phyloP scores from a whole-genome alignment of 2,888 invertebrate genomes.

The Crepidodera aurea region DNA sequence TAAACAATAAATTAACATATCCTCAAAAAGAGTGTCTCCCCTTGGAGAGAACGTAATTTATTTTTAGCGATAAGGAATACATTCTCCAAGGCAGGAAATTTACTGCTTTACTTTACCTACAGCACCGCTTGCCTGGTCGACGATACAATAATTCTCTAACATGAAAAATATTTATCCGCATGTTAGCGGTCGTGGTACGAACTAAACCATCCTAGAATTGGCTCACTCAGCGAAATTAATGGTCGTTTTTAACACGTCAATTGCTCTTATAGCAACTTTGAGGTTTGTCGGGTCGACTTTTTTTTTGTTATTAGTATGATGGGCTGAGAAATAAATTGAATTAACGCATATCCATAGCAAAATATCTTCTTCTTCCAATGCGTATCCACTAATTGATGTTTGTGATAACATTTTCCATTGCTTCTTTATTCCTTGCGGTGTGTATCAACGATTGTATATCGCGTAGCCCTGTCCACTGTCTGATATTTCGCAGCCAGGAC shows the following conservation, averaged over 20 bases:
- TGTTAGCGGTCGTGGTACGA: conserved; percentile 12
- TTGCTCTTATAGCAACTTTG: too few relatives aligned
- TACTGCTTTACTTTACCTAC: conserved; percentile 42
- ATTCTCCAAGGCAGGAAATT: conserved; percentile 45
- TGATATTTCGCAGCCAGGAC: too few relatives aligned
- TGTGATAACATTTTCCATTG: too few relatives aligned
- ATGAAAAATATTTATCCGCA: conserved; percentile 52
- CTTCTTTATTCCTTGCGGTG: too few relatives aligned
- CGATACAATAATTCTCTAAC: conserved; percentile 46
- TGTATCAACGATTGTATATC: too few relatives aligned
- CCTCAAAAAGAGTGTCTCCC: conserved; percentile 49
- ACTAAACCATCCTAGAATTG: conserved; percentile 9
- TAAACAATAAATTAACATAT: conserved; percentile 28
- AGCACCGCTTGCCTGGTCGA: background rate
- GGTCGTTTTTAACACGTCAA: conserved; percentile 1
- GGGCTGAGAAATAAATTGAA: too few relatives aligned
- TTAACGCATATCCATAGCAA: too few relatives aligned
- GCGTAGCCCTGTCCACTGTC: too few relatives aligned
- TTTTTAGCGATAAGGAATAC: conserved; percentile 54
- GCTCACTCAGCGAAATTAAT: conserved; percentile 22
- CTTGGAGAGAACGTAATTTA: conserved; percentile 48
- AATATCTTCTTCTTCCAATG: too few relatives aligned
- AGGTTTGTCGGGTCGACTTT: too few relatives aligned
- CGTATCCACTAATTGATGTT: too few relatives aligned
- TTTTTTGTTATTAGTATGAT: too few relatives aligned